These are phyloP conservation scores for Chrysomela aeneicollis DNA, from an alignment of 2,888 invertebrate species.

Conservation along the genomic window DNA sequence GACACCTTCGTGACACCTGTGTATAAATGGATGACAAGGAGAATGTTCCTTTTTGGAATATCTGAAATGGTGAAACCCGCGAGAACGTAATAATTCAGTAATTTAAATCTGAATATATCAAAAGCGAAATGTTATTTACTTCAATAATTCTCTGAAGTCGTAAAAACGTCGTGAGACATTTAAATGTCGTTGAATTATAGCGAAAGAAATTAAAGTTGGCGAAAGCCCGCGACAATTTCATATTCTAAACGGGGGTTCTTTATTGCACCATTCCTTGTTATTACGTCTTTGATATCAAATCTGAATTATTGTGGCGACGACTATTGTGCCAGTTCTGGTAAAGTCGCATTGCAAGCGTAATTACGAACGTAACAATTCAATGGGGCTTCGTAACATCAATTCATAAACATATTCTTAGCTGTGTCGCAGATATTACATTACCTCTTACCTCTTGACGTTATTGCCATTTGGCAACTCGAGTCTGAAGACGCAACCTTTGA, in stretches of 20 bases:
- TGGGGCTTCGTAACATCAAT: conserved; percentile 10
- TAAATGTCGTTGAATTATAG: conserved; percentile 57
- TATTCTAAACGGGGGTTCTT: conserved; percentile 54
- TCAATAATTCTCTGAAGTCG: conserved; percentile 56
- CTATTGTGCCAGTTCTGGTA: conserved; percentile 12
- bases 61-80: conserved; percentile 48
- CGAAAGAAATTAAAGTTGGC: conserved; percentile 57
- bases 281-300: conserved; percentile 58
- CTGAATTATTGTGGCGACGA: conserved; percentile 39
- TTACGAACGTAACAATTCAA: conserved; percentile 21
- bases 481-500: not conserved
- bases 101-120: conserved; percentile 58
- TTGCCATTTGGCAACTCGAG: not conserved
- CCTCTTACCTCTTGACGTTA: not conserved
- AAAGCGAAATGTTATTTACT: conserved; percentile 56
- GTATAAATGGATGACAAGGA: conserved; percentile 23
- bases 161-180: conserved; percentile 58
- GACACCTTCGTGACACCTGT: too few species aligned
- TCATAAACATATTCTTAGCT: conserved; percentile 11
- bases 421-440: not conserved
- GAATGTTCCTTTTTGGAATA: conserved; percentile 43
- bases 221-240: conserved; percentile 52
- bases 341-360: conserved; percentile 13
- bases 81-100: conserved; percentile 52
- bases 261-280: conserved; percentile 56